Percentiles rank a stretch among this genome's conserved stretches.
Conservation (phyloP, 2,113 vertebrate species). For the Taxidea taxus region DNA sequence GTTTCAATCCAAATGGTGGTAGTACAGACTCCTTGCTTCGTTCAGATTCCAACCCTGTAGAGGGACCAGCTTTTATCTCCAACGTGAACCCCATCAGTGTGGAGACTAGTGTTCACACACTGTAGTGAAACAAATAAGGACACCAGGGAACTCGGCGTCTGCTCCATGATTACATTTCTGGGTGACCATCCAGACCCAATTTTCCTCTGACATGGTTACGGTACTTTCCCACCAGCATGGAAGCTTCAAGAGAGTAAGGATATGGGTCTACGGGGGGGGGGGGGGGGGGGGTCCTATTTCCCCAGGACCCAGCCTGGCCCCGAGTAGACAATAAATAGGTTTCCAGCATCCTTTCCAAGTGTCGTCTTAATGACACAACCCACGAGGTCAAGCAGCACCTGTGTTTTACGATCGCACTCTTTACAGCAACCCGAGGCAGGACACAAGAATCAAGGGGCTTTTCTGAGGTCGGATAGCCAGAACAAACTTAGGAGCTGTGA, state of each 20-base stretch:
- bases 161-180: neutral
- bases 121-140: neutral
- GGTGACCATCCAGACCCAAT: neutral
- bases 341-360: neutral
- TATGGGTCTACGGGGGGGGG: too few species aligned
- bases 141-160: neutral
- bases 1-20: neutral
- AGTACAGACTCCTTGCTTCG: neutral
- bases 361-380: neutral
- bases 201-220: neutral
- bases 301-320: neutral
- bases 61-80: neutral
- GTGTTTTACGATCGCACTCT: neutral
- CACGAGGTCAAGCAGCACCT: fast-evolving
- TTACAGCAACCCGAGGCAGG: neutral
- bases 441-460: neutral
- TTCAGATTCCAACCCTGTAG: neutral
- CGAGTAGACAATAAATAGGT: neutral
- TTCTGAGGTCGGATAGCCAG: neutral
- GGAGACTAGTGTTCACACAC: neutral
- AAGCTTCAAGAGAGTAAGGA: neutral
- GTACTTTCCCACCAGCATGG: neutral
- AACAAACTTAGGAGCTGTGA: neutral
- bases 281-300: neutral
- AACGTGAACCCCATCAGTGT: neutral